Conservation (phyloP, 1,140 invertebrate species). For the Penaeus indicus region DNA sequence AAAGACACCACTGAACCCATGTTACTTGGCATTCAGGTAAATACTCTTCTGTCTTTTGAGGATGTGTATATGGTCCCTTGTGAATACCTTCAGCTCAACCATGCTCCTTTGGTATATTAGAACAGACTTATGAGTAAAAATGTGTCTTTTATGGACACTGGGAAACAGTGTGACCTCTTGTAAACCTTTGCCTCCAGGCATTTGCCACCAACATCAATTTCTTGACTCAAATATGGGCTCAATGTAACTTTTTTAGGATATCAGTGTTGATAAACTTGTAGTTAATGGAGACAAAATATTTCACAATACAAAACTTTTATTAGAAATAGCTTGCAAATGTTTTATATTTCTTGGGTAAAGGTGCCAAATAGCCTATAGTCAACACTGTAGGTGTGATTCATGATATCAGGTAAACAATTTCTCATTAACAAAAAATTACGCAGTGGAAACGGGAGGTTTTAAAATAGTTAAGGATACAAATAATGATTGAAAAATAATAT, state of each 20-base stretch:
- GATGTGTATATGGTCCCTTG: slow-evolving; percentile 8
- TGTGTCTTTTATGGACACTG: slow-evolving; percentile 7
- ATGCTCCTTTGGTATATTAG: not conserved
- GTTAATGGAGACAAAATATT: not conserved
- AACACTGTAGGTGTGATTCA: no score
- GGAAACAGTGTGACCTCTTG: not conserved
- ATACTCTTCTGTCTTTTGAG: no score
- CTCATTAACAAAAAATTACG: no score
- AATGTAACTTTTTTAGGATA: slow-evolving; percentile 4
- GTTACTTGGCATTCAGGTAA: no score
- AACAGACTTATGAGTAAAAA: no score
- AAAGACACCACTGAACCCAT: no score
- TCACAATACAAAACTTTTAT: slow-evolving; percentile 1
- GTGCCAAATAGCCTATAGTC: no score
- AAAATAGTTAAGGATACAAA: no score
- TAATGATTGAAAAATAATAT: no score
- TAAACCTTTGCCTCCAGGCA: not conserved
- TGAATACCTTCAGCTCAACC: not conserved
- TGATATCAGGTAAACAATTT: no score
- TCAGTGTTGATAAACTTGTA: slow-evolving; percentile 26
- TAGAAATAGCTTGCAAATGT: not conserved
- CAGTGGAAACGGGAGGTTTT: no score
- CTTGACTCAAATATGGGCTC: slow-evolving; percentile 3
- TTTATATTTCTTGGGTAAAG: no score
- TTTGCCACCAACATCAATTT: slow-evolving; percentile 16